A percentile compares a stretch with the other conserved stretches of the same genome.
Conservation (phyloP, 2,113 vertebrate species). For the Charadrius vociferus region DNA sequence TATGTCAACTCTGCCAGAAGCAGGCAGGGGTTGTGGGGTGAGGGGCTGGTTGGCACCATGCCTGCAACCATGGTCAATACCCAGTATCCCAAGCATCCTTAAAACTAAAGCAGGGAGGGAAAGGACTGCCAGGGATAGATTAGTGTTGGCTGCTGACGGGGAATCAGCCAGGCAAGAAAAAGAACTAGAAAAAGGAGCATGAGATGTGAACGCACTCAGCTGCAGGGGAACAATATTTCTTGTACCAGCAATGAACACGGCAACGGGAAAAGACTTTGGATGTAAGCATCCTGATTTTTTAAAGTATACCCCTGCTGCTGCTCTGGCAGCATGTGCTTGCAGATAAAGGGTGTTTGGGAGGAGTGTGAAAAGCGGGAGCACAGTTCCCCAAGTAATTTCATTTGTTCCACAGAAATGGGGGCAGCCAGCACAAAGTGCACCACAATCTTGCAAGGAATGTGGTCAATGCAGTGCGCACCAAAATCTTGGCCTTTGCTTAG, state of each 20-base stretch:
- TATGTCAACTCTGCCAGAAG: not conserved
- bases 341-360: not conserved
- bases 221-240: not conserved
- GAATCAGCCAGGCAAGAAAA: slow-evolving; percentile 26
- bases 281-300: not conserved
- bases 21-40: not conserved
- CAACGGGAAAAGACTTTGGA: not conserved
- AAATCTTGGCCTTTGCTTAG: not conserved
- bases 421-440: not conserved
- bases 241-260: not conserved
- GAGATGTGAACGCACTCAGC: not conserved
- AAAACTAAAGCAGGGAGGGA: not conserved
- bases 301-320: not conserved
- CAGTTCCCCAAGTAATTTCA: not conserved
- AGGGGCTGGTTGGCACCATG: not conserved
- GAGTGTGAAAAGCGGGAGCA: not conserved
- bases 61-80: not conserved
- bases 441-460: not conserved
- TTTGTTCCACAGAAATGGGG: not conserved
- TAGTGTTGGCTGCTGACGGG: not conserved
- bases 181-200: not conserved
- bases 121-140: not conserved
- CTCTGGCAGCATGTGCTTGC: not conserved
- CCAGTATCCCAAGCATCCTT: not conserved
- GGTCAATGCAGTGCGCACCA: not conserved